A percentile compares a stretch with the other conserved stretches of the same genome.
phyloP scores from a whole-genome alignment of 2,888 invertebrate species.

The Epinotia brunnichana region DNA sequence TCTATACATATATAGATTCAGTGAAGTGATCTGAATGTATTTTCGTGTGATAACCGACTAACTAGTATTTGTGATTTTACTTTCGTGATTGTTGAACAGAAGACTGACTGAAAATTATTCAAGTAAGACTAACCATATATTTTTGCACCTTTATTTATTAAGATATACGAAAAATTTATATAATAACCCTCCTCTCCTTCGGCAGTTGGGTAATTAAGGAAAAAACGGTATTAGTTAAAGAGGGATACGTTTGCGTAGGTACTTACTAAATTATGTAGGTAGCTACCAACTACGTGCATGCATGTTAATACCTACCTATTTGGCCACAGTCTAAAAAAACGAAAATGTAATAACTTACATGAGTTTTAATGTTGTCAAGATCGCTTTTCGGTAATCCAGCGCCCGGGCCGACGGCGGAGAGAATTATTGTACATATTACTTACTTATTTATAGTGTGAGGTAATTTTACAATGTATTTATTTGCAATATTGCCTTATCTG shows the following conservation, averaged over 20 bases:
- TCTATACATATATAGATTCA: slow-evolving; percentile 60
- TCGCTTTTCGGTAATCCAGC: not conserved
- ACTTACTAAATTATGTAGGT: not conserved
- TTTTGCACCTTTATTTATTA: not conserved
- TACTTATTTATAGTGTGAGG: too few species aligned
- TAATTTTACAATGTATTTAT: too few species aligned
- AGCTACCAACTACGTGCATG: not conserved
- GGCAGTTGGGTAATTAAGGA: too few species aligned
- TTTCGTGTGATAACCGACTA: slow-evolving; percentile 58
- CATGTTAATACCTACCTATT: not conserved
- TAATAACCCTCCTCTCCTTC: too few species aligned
- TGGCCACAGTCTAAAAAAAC: too few species aligned
- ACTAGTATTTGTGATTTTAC: slow-evolving; percentile 52
- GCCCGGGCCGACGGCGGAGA: not conserved
- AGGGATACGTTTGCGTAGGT: not conserved
- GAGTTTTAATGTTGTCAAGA: not conserved
- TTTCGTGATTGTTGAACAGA: slow-evolving; percentile 45
- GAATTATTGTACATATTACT: not conserved
- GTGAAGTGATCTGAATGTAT: slow-evolving; percentile 73
- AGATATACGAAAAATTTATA: not conserved
- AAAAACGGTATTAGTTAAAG: not conserved
- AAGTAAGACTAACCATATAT: slow-evolving; percentile 41
- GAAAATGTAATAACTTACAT: too few species aligned
- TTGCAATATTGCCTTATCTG: too few species aligned
- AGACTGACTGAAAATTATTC: slow-evolving; percentile 48